A percentile compares a stretch with the other conserved stretches of the same genome.
Conservation (phyloP, 1,140 invertebrate genomes). For the Hypsibius dujardini region DNA sequence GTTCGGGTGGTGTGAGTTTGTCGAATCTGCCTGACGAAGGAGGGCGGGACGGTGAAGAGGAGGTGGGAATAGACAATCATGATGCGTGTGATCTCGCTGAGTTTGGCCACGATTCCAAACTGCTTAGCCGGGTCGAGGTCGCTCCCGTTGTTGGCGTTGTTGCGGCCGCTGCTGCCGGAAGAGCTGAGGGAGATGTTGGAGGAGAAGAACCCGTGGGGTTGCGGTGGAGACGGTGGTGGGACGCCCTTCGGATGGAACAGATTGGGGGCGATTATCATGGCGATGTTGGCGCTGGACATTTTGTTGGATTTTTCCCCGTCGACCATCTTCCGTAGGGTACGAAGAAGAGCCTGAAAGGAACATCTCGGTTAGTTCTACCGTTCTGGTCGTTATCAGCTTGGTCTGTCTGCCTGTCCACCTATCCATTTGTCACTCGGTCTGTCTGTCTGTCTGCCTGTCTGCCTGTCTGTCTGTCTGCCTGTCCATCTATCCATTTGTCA, state of each 20-base stretch:
- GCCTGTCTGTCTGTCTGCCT: too few relatives aligned
- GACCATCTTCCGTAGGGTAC: not conserved
- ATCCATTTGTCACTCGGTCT: too few relatives aligned
- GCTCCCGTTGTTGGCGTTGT: not conserved
- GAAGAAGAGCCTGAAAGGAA: not conserved
- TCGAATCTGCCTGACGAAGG: conserved; percentile 10
- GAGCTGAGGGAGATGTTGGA: not conserved
- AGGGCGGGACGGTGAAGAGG: conserved; percentile 3
- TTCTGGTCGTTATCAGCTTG: too few relatives aligned
- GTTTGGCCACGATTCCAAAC: not conserved
- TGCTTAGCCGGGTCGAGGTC: not conserved
- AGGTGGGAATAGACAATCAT: not conserved
- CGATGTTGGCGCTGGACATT: conserved; percentile 83
- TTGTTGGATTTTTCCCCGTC: conserved; percentile 49
- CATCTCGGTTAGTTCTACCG: too few relatives aligned
- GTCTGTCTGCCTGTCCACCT: too few relatives aligned
- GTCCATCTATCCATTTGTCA: too few relatives aligned
- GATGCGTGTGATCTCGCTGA: conserved; percentile 7
- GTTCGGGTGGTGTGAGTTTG: not conserved
- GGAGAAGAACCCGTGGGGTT: not conserved
- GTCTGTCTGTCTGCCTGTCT: too few relatives aligned
- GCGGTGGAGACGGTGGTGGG: not conserved
- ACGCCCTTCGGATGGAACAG: conserved; percentile 33
- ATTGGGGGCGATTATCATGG: conserved; percentile 86
- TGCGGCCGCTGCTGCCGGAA: not conserved